Conservation (phyloP, 2,888 invertebrate genomes). For the Tinea pellionella region DNA sequence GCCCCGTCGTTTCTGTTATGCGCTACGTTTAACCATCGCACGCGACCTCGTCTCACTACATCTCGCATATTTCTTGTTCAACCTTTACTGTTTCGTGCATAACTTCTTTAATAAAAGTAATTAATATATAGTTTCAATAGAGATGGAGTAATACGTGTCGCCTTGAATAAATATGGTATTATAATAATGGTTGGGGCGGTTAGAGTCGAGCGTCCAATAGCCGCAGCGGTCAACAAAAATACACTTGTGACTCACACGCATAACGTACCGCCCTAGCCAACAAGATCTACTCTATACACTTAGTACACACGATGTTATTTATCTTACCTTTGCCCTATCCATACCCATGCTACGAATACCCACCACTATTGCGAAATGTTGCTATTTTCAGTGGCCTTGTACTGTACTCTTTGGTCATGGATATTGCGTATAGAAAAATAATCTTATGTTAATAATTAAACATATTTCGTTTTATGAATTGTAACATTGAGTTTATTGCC, state of each 20-base stretch:
- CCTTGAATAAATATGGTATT: slow-evolving; percentile 5
- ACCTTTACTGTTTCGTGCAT: no score
- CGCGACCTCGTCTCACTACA: background rate
- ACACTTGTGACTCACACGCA: slow-evolving; percentile 48
- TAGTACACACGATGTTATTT: background rate
- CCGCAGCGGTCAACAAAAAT: slow-evolving; percentile 30
- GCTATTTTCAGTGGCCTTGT: no score
- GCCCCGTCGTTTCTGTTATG: slow-evolving; percentile 30
- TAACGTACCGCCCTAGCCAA: slow-evolving; percentile 10
- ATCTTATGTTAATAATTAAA: background rate
- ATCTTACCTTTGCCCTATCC: slow-evolving; percentile 10
- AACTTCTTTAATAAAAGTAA: no score
- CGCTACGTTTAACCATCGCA: slow-evolving; percentile 53
- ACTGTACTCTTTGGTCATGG: no score
- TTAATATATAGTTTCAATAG: no score
- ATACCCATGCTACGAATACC: background rate
- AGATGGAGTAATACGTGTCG: background rate
- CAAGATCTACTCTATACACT: slow-evolving; percentile 1
- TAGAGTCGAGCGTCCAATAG: slow-evolving; percentile 1
- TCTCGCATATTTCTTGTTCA: background rate
- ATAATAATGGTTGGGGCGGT: slow-evolving; percentile 8
- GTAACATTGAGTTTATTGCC: background rate
- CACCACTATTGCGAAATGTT: background rate
- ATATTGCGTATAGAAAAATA: background rate
- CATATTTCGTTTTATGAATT: background rate